Base-by-base conservation (phyloP, 2,888 invertebrate genomes). In the Orchestes rusci region DNA sequence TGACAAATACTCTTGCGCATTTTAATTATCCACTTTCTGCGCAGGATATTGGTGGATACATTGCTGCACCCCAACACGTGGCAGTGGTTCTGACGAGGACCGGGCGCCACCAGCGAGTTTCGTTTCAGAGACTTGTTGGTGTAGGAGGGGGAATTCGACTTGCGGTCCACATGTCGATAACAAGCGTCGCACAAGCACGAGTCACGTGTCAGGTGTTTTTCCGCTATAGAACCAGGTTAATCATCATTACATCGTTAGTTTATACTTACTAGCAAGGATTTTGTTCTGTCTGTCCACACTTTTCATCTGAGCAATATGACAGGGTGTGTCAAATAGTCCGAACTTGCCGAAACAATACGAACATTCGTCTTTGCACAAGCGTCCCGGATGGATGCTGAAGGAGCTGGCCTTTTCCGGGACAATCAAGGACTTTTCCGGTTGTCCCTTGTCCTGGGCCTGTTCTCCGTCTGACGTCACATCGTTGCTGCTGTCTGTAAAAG, bases 331-430 rank as follows among this genome's bases (percentile, higher is more conserved):
- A 52, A 87, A 80, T 0, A 86, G 74, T 0, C 89, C 89, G 57
- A 90, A 90, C 67, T 87, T 89, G 7, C 88, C 88, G 43, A 86
- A 86, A 61, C 90, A 90, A 64, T 88, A 88, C 60, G 82, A 84
- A 62, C 90, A 90, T 58, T 88, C 87, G 68, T 89, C 88, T 64
- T 82, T 81, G 62, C 89, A 90, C 38, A 87, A 68, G 7, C 88
- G 70, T 0, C 80, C 87, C 0, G 88, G 88, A 68, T 89, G 89
- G 57, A 89, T 86, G 59, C 85, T 85, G 67, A 89, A 89, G 0
- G 88, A 88, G 5, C 87, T 86, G 1, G 87, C 87, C 67, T 89
- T 89, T 69, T 90, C 88, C 1, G 89, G 89, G 56, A 90, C 88
- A 43, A 89, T 84, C 58, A 89, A 75, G 55, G 76, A 76, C 42